A percentile compares a stretch with the other conserved stretches of the same genome.
These are phyloP conservation scores for Dichetophora obliterata DNA, from an alignment of 2,888 invertebrate species.

Conservation along the genomic window DNA sequence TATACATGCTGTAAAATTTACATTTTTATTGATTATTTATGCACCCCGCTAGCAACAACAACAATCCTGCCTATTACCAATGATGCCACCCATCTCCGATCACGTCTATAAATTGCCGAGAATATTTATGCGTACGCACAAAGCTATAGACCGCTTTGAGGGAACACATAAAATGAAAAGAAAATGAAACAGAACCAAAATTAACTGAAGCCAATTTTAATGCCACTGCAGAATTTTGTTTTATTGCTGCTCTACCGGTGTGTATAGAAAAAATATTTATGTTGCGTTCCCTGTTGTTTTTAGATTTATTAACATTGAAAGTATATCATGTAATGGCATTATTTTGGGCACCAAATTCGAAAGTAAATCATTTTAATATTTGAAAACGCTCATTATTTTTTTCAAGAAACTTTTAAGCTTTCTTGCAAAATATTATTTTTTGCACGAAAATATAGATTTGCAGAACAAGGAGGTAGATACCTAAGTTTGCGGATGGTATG, in stretches of 20 bases:
- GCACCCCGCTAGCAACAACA: neutral
- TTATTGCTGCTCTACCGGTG: neutral
- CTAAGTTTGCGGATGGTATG: no score
- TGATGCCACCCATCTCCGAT: no score
- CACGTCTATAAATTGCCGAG: neutral
- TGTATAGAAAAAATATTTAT: no score
- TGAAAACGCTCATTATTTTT: no score
- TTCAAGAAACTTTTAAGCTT: no score
- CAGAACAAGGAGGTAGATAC: no score
- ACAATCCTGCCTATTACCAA: no score
- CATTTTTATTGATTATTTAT: constrained; percentile 58
- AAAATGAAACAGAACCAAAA: neutral
- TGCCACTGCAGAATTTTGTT: neutral
- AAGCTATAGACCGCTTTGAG: neutral
- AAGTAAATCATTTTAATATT: no score
- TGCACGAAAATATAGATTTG: no score
- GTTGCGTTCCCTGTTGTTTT: no score
- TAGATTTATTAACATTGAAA: neutral
- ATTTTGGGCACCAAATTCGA: neutral
- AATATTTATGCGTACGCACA: neutral
- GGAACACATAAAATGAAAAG: no score
- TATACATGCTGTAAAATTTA: constrained; percentile 48
- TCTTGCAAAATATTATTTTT: no score
- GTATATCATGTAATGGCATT: neutral
- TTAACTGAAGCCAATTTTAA: neutral